A percentile compares a stretch with the other conserved stretches of the same genome.
Conservation (phyloP, 2,113 vertebrate species). For the Eonycteris spelaea region DNA sequence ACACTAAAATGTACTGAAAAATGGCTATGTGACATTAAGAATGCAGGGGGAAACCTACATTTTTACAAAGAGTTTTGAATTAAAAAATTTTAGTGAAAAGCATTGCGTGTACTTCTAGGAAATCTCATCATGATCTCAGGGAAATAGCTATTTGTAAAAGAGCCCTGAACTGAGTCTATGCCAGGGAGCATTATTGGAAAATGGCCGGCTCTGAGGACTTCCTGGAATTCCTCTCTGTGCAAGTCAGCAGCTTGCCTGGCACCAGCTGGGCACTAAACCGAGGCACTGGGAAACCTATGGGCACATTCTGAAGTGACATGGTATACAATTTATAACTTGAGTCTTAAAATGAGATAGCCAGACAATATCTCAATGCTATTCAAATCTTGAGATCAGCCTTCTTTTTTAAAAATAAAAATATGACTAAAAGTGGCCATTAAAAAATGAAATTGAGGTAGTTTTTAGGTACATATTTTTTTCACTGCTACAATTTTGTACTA, state of each 20-base stretch:
- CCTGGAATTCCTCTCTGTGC: conserved; percentile 51
- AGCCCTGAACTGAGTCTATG: conserved; percentile 14
- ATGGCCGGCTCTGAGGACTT: background rate
- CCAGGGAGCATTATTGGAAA: conserved; percentile 61
- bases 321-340: background rate
- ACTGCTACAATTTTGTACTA: background rate
- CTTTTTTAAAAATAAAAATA: background rate
- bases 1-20: background rate
- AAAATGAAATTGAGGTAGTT: background rate
- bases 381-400: background rate
- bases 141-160: conserved; percentile 55
- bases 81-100: conserved; percentile 44
- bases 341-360: background rate
- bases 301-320: accelerated
- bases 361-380: background rate
- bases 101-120: conserved; percentile 53
- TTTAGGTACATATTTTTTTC: background rate
- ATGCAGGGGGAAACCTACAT: background rate
- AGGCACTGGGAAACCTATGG: background rate
- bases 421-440: background rate
- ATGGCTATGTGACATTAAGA: background rate
- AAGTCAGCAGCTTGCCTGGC: conserved; percentile 45
- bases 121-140: conserved; percentile 67
- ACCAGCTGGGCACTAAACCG: background rate
- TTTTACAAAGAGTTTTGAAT: conserved; percentile 48